Base-by-base conservation (phyloP, 2,797 vertebrate species). In the Neosalanx taihuensis region DNA sequence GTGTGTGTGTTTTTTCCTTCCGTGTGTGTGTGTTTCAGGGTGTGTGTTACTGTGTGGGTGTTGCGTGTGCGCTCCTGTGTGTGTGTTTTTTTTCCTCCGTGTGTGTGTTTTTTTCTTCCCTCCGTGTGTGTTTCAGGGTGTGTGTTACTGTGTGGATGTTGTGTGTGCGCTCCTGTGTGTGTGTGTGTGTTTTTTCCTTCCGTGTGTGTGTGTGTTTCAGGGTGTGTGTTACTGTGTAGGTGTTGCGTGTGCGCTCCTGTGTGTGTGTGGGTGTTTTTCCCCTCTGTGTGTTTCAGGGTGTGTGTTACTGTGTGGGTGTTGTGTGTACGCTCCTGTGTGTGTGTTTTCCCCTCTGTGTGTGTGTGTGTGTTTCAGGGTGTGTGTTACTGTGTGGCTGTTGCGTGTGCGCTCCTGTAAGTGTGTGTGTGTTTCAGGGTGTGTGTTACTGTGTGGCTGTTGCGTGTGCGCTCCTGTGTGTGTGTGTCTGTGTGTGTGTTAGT, bases 281-380 rank as follows among this genome's bases (percentile, higher is more conserved):
- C n/a, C n/a, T 29, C 37, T 70, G 67, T 80, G 67, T 72, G 64
- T 75, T 62, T 51, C 13, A 17, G 30, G 60, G 30, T 33, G 17
- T 37, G 30, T 64, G 62, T 20, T n/a, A n/a, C 5, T 46, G 35
- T 64, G 33, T 64, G 6, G 37, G 31, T 41, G 7, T 64, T n/a
- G n/a, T n/a, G 62, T 64, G 31, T 37, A n/a, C 2, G 37, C 2
- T 37, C 5, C 37, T 37, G 37, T 37, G 3, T 37, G 37, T 37
- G 37, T 37, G 6, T 37, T 4, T 37, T n/a, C n/a, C n/a, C n/a
- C n/a, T n/a, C 6, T 37, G 13, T 31, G 23, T 30, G 59, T 61
- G 59, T 61, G 59, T 15, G 59, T 61, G 23, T 13, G 59, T 35
- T 2, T 4, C 33, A 4, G 33, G 1, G 33, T 1, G 33, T 35